Base-by-base conservation (phyloP, 2,888 invertebrate species). In the Ophonus ardosiacus region DNA sequence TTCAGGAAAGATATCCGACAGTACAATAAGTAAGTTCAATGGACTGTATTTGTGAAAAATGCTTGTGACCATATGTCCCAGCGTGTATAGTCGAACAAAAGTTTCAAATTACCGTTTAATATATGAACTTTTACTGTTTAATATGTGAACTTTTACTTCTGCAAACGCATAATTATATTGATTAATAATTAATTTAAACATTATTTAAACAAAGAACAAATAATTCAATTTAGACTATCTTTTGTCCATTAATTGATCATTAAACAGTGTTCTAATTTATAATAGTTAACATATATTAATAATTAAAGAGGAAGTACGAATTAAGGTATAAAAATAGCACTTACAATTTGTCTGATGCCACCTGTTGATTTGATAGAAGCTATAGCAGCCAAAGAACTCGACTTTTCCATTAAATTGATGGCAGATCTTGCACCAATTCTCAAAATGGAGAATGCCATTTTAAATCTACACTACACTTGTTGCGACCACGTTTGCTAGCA, bases 371-470 rank as follows among this genome's bases (percentile, higher is more conserved):
- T 68, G 0, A 6, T 8, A 15, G 68, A 21, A 18, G 65, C 65
- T 18, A 81, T 7, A 13, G 65, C 81, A 43, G 81, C 59, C 6
- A 80, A 17, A 63, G 61, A 61, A 31, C 38, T 80, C 18, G 81
- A 51, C 24, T 71, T 81, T 68, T 81, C 81, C 6, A 68, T 68
- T 17, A 81, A 17, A 38, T 18, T 71, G 24, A 81, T 3, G 15
- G 65, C 81, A 65, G 63, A 43, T 65, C 81, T 7, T 7, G 31
- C 68, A 81, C 56, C 56, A 18, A 81, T 61, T 31, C 81, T 68
- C 17, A 81, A 57, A 56, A 81, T 81, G 15, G 81, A 81, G 38
- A 71, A 71, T 40, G 81, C 81, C 81, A 81, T 81, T 81, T 81
- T 81, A 21, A 61, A 56, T 7, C n/a, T 0, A 59, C 59, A 51